Percentiles rank a stretch among this genome's conserved stretches.
Conservation (phyloP, 2,113 vertebrate species). For the Apteryx owenii region DNA sequence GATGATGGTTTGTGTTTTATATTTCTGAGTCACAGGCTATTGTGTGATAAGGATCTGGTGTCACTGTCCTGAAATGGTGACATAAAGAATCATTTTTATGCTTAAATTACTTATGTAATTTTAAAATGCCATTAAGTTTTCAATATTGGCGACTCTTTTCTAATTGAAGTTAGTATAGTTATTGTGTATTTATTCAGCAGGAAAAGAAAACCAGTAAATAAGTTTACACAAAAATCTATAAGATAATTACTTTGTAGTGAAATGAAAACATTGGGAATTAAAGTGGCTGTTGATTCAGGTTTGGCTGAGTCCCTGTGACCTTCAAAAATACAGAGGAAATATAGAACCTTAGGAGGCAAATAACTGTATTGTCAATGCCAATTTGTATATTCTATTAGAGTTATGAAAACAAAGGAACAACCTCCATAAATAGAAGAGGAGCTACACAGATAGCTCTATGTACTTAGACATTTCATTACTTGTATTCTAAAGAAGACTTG, state of each 20-base stretch:
- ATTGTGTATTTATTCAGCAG: not conserved
- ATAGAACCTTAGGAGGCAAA: not conserved
- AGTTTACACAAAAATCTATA: constrained; percentile 29
- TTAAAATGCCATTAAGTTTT: constrained; percentile 16
- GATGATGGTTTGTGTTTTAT: not conserved
- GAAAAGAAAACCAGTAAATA: constrained; percentile 9
- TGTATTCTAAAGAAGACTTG: not conserved
- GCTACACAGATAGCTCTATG: not conserved
- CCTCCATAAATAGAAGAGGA: not conserved
- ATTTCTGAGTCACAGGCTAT: not conserved
- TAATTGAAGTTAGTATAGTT: constrained; percentile 6
- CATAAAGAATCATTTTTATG: constrained; percentile 26
- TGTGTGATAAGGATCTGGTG: not conserved
- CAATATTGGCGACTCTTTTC: not conserved
- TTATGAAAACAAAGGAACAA: not conserved
- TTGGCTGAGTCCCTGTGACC: not conserved
- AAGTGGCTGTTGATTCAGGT: not conserved
- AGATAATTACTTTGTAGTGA: constrained; percentile 20
- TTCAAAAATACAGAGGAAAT: constrained; percentile 12
- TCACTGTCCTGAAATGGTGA: not conserved
- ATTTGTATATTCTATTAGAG: not conserved
- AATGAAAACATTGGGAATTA: constrained; percentile 12
- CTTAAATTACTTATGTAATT: not conserved
- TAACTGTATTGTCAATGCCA: not conserved
- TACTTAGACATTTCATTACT: not conserved